phyloP scores from a whole-genome alignment of 2,888 invertebrate genomes.

The Beris chalybata region DNA sequence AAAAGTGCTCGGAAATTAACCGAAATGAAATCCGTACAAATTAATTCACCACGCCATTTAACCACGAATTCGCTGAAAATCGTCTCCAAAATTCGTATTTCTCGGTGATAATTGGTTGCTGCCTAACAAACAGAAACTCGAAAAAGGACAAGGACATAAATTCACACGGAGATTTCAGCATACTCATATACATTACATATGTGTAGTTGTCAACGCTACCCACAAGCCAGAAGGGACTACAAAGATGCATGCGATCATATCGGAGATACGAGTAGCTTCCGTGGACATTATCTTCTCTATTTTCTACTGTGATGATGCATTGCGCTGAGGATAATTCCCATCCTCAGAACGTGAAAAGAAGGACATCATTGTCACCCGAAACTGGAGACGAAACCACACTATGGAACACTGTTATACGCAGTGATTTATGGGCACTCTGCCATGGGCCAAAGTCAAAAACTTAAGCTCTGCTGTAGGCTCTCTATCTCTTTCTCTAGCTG shows the following conservation, averaged over 20 bases:
- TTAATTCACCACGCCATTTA: too few species aligned
- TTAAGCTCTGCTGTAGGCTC: background rate
- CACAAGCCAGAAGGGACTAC: too few species aligned
- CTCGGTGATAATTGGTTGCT: background rate
- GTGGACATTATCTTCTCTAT: constrained; percentile 24
- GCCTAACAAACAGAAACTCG: background rate
- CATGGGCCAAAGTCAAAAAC: background rate
- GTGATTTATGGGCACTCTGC: constrained; percentile 29
- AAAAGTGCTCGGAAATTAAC: too few species aligned
- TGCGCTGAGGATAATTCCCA: constrained; percentile 21
- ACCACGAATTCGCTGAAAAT: too few species aligned
- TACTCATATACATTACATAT: too few species aligned
- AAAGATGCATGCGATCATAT: too few species aligned
- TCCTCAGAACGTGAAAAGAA: constrained; percentile 27
- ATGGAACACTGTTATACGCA: constrained; percentile 19
- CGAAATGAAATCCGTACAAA: too few species aligned
- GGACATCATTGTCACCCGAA: constrained; percentile 37
- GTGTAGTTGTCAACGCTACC: too few species aligned
- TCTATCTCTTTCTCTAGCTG: background rate
- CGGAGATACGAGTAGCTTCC: constrained; percentile 5
- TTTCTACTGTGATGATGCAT: constrained; percentile 23
- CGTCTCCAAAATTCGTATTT: background rate
- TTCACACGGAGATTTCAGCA: too few species aligned
- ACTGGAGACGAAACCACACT: constrained; percentile 37
- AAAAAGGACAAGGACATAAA: background rate